Evolutionary conservation across 2,888 invertebrate genomes (phyloP), one percentile per base, ranked within the genome.

Genomic region (Theretra japonica): DNA sequence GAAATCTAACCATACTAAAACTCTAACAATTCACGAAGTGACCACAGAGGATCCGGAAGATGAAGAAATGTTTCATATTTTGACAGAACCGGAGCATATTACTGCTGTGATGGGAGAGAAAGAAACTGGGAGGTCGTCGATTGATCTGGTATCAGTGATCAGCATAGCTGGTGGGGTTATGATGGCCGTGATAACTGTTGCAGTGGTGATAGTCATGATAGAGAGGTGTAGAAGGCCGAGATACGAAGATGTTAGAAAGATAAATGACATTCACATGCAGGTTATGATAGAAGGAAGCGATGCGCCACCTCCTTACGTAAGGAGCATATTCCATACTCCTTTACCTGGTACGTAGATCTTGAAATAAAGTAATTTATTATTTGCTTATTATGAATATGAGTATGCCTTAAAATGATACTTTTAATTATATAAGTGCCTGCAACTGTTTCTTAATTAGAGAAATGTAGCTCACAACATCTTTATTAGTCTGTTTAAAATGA

Each of bases 301-400:
- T 75, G 83, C 88, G 0, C 93, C 94, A 2, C 92, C 95, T n/a
- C 95, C 95, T 1, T 95, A 95, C 76, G 93, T 95, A 0, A 91
- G 95, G 73, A 95, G 95, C 78, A 95, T 95, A 70, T 95, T 95
- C 73, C 95, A 95, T 77, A 93, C 95, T 30, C 95, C 95, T 6
- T 83, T 95, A 74, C 95, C 95, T 85, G 95, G 95, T 95, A 86
- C 83, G 78, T 73, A 50, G 11, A 33, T 48, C 23, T 58, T 71
- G 4, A 7, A 28, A 0, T 0, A n/a, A 0, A 8, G 30, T 5
- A 28, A 17, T 19, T n/a, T n/a, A n/a, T 17, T 50, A 17, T 50
- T 50, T 50, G 17, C 50, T 50, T 50, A 50, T 17, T 50, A 50
- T 17, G 50, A n/a, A n/a, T n/a, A n/a, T n/a, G n/a, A n/a, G n/a